Conservation (phyloP, 37 sponge, comb jelly and placozoan species). For the Axinella damicornis region DNA sequence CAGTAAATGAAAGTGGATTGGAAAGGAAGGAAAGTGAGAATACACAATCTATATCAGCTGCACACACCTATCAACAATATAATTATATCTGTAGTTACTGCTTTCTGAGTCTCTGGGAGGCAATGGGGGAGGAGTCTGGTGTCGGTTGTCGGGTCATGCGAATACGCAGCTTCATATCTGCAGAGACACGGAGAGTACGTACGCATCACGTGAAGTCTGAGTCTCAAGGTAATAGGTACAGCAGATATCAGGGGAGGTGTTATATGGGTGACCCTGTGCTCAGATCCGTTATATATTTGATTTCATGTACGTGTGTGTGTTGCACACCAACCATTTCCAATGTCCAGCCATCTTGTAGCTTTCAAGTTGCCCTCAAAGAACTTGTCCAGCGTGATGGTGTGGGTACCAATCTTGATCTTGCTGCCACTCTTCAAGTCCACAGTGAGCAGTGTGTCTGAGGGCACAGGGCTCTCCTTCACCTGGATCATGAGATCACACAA, state of each 20-base stretch:
- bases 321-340: constrained; percentile 65
- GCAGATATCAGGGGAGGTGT: no score
- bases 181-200: not conserved
- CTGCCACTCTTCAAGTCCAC: constrained; percentile 73
- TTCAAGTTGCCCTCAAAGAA: constrained; percentile 63
- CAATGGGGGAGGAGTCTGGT: constrained; percentile 9
- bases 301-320: no score
- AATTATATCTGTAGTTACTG: no score
- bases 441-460: constrained; percentile 58
- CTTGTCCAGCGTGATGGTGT: constrained; percentile 69
- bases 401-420: constrained; percentile 62
- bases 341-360: constrained; percentile 40
- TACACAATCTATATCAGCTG: no score
- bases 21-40: no score
- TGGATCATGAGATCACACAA: not conserved
- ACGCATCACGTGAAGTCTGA: no score
- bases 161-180: constrained; percentile 47
- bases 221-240: no score
- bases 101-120: not conserved
- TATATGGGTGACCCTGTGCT: no score
- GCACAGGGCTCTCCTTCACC: constrained; percentile 67
- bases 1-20: no score
- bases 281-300: no score
- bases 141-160: constrained; percentile 22
- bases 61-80: no score